Evolutionary conservation across 2,888 invertebrate species (phyloP).

Genomic region (Ophion ventricosus): DNA sequence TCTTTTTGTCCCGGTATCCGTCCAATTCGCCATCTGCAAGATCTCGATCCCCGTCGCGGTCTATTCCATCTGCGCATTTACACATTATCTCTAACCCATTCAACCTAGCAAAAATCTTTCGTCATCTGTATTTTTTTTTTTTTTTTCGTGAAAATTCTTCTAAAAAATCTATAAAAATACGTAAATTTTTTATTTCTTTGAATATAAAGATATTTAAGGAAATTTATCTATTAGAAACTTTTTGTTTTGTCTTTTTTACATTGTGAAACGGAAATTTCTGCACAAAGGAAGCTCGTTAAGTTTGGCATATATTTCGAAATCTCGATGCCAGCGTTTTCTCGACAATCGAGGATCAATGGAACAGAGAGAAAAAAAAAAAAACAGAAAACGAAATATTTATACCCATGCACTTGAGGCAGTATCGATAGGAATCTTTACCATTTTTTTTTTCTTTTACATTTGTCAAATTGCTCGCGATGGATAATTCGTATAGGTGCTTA

Average conservation of each 20-base stretch:
- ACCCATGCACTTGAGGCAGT: constrained; percentile 54
- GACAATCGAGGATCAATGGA: constrained; percentile 15
- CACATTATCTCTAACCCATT: constrained; percentile 77
- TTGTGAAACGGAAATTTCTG: not conserved
- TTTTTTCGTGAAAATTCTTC: constrained; percentile 16
- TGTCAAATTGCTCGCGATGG: constrained; percentile 29
- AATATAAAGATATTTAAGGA: constrained; percentile 30
- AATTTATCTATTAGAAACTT: not conserved
- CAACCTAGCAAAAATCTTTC: constrained; percentile 55
- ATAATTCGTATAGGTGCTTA: constrained; percentile 51
- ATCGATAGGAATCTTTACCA: constrained; percentile 44
- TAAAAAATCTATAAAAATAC: constrained; percentile 31
- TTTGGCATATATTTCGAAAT: constrained; percentile 15
- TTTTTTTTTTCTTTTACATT: not conserved
- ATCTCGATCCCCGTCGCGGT: constrained; percentile 87
- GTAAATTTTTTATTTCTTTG: constrained; percentile 5
- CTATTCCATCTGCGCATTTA: constrained; percentile 86
- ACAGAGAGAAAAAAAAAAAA: constrained; percentile 5
- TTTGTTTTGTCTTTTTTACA: not conserved
- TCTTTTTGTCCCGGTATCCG: constrained; percentile 92
- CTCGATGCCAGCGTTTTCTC: constrained; percentile 24
- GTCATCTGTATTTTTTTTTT: constrained; percentile 26
- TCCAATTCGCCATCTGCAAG: constrained; percentile 92
- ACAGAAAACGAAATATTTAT: constrained; percentile 34
- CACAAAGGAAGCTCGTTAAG: not conserved